Evolutionary conservation across 1,140 invertebrate species (phyloP).

Genomic region (Amphibalanus amphitrite): DNA sequence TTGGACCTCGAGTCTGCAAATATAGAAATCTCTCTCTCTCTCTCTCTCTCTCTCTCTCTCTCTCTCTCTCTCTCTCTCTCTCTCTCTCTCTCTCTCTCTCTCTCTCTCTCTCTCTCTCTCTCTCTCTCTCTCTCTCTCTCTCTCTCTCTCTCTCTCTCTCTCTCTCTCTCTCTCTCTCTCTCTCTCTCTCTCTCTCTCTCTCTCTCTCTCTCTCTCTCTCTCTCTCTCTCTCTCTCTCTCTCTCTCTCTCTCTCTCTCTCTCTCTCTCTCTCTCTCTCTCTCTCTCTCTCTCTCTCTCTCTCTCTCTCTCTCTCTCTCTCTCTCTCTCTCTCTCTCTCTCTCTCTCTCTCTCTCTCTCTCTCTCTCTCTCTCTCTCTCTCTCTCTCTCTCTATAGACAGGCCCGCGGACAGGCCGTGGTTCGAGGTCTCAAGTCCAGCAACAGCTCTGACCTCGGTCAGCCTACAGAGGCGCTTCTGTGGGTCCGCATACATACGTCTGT

Average conservation of each 20-base stretch:
- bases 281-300: not conserved
- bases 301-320: constrained; percentile 14
- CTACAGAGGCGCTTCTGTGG: too few species aligned
- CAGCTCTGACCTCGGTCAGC: too few species aligned
- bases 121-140: not conserved
- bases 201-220: constrained; percentile 3
- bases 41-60: not conserved
- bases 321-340: too few species aligned
- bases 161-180: not conserved
- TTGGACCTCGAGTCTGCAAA: too few species aligned
- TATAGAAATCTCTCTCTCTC: too few species aligned
- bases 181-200: not conserved
- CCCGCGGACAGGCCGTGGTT: constrained; percentile 17
- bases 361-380: too few species aligned
- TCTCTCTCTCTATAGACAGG: too few species aligned
- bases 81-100: not conserved
- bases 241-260: not conserved
- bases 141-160: not conserved
- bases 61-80: not conserved
- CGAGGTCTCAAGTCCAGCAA: too few species aligned
- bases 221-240: not conserved
- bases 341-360: too few species aligned
- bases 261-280: not conserved
- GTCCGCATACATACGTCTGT: too few species aligned
- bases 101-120: not conserved